Percentiles rank a stretch among this genome's conserved stretches.
These are phyloP conservation scores for Agriotes lineatus DNA, from an alignment of 2,888 invertebrate genomes.

Conservation along the genomic window DNA sequence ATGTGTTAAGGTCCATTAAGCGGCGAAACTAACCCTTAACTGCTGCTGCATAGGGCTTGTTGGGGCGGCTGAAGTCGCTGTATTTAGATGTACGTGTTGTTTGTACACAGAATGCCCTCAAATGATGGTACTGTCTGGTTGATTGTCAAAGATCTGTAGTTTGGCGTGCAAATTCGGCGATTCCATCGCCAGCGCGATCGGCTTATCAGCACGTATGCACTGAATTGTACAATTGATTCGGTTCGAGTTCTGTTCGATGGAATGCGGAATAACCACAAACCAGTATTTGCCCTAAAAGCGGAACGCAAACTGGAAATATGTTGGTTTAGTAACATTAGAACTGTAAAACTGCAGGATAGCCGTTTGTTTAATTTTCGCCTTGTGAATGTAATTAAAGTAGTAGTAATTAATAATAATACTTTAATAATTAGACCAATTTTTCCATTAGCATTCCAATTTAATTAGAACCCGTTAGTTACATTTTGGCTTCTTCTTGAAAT, in stretches of 20 bases:
- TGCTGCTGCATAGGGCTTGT: constrained; percentile 11
- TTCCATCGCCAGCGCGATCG: constrained; percentile 22
- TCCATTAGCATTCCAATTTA: no score
- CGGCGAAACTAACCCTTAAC: constrained; percentile 48
- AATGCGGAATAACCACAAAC: constrained; percentile 4
- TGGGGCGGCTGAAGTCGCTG: neutral
- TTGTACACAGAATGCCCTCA: constrained; percentile 12
- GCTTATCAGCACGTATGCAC: constrained; percentile 12
- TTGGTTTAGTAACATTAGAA: no score
- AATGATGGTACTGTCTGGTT: constrained; percentile 17
- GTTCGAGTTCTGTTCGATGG: neutral
- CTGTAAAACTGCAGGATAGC: no score
- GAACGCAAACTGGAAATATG: no score
- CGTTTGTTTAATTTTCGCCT: no score
- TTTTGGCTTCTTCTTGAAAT: no score
- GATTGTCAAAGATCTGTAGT: constrained; percentile 26
- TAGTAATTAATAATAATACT: no score
- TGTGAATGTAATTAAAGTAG: no score
- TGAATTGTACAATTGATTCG: constrained; percentile 18
- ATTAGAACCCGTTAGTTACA: no score
- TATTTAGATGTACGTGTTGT: constrained; percentile 15
- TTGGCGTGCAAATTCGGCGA: constrained; percentile 17
- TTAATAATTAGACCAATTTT: no score
- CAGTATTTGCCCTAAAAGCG: neutral
- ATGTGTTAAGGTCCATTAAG: constrained; percentile 52